Evolutionary conservation across 2,113 vertebrate genomes (phyloP).

Genomic region (Labeo rohita): DNA sequence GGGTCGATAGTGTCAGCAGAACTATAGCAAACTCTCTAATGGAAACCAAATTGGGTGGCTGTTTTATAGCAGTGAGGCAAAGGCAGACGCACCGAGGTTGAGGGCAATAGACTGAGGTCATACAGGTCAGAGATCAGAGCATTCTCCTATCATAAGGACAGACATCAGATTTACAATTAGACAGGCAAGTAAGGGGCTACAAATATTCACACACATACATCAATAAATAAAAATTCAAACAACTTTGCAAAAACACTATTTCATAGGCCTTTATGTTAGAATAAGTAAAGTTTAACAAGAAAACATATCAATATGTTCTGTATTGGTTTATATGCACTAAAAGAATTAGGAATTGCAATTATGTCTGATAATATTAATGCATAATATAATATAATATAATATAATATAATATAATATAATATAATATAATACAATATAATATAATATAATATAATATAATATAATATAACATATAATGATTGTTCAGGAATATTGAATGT

Average conservation of each 20-base stretch:
- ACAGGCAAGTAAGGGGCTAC: constrained; percentile 12
- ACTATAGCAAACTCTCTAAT: constrained; percentile 46
- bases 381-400: neutral
- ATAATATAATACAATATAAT: neutral
- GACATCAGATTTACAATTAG: constrained; percentile 54
- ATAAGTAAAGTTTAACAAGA: neutral
- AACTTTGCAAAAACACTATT: neutral
- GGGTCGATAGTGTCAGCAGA: constrained; percentile 49
- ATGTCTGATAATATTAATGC: neutral
- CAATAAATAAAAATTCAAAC: neutral
- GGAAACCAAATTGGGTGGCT: constrained; percentile 54
- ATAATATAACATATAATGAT: neutral
- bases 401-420: neutral
- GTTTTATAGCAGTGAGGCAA: constrained; percentile 40
- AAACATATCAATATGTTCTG: neutral
- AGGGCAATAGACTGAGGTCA: constrained; percentile 53
- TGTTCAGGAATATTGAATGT: neutral
- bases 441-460: neutral
- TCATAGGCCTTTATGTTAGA: neutral
- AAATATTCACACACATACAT: neutral
- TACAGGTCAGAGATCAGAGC: constrained; percentile 55
- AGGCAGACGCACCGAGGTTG: constrained; percentile 37
- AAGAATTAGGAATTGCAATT: neutral
- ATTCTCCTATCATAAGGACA: constrained; percentile 48
- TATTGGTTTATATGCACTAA: neutral